Conservation (phyloP, 2,888 invertebrate species). For the Drosophila pullipes region DNA sequence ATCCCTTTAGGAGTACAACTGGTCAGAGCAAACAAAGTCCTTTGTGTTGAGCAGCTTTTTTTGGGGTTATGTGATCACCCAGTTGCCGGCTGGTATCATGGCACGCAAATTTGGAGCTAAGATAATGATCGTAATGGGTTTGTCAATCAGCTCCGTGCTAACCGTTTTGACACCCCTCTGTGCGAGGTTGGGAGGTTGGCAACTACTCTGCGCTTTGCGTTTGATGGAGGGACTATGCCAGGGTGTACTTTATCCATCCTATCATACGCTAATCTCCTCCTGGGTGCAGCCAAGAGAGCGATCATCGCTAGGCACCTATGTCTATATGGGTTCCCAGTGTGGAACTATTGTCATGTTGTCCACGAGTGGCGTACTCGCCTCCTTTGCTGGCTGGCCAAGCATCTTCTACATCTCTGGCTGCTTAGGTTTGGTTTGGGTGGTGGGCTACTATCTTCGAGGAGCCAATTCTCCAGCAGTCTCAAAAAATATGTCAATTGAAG, state of each 20-base stretch:
- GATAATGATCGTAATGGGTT: conserved; percentile 86
- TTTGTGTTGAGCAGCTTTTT: conserved; percentile 89
- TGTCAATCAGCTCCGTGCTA: conserved; percentile 88
- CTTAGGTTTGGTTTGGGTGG: conserved; percentile 87
- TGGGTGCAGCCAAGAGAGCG: conserved; percentile 90
- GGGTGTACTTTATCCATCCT: conserved; percentile 90
- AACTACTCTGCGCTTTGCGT: conserved; percentile 88
- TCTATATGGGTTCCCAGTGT: conserved; percentile 88
- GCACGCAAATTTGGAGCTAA: conserved; percentile 90
- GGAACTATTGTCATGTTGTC: conserved; percentile 90
- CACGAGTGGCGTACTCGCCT: conserved; percentile 89
- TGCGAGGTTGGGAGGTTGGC: conserved; percentile 88
- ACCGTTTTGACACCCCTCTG: conserved; percentile 89
- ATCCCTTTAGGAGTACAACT: conserved; percentile 87
- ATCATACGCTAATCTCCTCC: conserved; percentile 90
- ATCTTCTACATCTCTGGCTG: conserved; percentile 88
- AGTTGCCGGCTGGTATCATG: conserved; percentile 89
- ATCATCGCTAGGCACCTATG: conserved; percentile 87
- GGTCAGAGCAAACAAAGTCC: conserved; percentile 87
- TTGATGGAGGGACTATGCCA: conserved; percentile 91
- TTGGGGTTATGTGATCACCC: conserved; percentile 89
- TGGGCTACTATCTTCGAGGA: conserved; percentile 87
- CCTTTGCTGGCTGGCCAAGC: conserved; percentile 88
- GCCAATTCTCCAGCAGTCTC: conserved; percentile 88
- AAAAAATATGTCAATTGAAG: conserved; percentile 88